Evolutionary conservation across 2,888 invertebrate species (phyloP), one percentile per base, ranked within the genome.

Genomic region (Morinoia aosen): DNA sequence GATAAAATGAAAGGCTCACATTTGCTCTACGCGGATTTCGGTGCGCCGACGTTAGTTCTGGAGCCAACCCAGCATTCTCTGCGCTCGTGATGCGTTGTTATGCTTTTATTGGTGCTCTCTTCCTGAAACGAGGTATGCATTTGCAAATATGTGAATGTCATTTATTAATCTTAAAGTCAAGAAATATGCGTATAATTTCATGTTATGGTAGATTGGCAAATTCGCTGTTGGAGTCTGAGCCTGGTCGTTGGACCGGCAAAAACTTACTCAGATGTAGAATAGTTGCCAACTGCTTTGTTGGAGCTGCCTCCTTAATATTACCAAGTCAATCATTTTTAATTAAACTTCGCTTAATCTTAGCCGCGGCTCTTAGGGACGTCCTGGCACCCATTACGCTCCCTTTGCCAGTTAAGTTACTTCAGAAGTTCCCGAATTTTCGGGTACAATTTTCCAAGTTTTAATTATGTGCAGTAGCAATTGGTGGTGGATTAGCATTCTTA

Each of bases 401-500:
- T 48, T 40, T 48, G 90, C 40, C 48, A 90, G 90, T 90, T 93
- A 93, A 57, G 57, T 48, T 33, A 57, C 93, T 57, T 93, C 93
- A 48, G 25, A 93, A 93, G 93, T 93, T 93, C 57, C 33, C 93
- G 48, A 93, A 93, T 93, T 93, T 93, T 93, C 93, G 57, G 56
- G 56, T 39, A 57, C 39, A 93, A 93, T 93, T 93, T 93, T 57
- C 93, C 56, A 93, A 93, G 93, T 93, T 93, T 93, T 93, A 93
- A 93, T 93, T 93, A 93, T 93, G 93, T 57, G 93, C 93, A 93
- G 93, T 93, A 93, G 93, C 93, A 93, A 93, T 93, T 93, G 93
- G 93, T 93, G 93, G 93, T 57, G 93, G 93, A 56, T 93, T 93
- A 93, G 93, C 57, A 93, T 93, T 57, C 93, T 57, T 93, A 93